A percentile compares a stretch with the other conserved stretches of the same genome.
Evolutionary conservation across 2,113 vertebrate genomes (phyloP).

Genomic region (Thamnophis sirtalis): DNA sequence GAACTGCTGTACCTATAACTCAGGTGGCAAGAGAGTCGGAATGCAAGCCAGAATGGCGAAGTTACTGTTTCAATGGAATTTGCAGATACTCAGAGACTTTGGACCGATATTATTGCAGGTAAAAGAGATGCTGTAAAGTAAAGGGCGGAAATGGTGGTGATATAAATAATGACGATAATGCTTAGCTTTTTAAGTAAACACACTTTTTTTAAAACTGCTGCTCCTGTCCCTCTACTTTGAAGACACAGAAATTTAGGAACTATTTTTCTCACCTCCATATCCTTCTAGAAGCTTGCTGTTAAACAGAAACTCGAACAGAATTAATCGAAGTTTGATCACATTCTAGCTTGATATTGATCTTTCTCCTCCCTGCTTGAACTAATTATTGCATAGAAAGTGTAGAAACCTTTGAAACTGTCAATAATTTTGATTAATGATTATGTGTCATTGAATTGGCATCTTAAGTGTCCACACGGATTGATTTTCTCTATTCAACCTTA

Average conservation of each 20-base stretch:
- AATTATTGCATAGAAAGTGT: not conserved
- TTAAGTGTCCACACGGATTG: not conserved
- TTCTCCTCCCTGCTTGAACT: not conserved
- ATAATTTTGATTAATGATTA: not conserved
- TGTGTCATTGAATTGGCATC: not conserved
- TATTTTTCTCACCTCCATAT: not conserved
- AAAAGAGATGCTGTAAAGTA: rapidly evolving
- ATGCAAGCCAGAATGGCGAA: conserved; percentile 68
- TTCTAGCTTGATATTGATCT: not conserved
- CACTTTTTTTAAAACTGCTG: not conserved
- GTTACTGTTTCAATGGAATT: conserved; percentile 74
- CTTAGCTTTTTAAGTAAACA: not conserved
- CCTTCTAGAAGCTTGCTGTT: not conserved
- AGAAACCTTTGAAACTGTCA: not conserved
- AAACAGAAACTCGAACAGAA: too few relatives aligned
- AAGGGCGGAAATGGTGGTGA: not conserved
- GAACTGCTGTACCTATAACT: conserved; percentile 61
- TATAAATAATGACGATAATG: not conserved
- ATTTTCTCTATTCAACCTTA: not conserved
- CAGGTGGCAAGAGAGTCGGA: conserved; percentile 50
- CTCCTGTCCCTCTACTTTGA: not conserved
- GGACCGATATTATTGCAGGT: conserved; percentile 70
- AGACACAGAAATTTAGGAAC: not conserved
- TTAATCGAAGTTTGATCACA: not conserved
- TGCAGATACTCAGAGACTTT: conserved; percentile 72